A percentile compares a stretch with the other conserved stretches of the same genome.
These are phyloP conservation scores for Octomys mimax DNA, from an alignment of 2,797 vertebrate genomes.

Conservation along the genomic window DNA sequence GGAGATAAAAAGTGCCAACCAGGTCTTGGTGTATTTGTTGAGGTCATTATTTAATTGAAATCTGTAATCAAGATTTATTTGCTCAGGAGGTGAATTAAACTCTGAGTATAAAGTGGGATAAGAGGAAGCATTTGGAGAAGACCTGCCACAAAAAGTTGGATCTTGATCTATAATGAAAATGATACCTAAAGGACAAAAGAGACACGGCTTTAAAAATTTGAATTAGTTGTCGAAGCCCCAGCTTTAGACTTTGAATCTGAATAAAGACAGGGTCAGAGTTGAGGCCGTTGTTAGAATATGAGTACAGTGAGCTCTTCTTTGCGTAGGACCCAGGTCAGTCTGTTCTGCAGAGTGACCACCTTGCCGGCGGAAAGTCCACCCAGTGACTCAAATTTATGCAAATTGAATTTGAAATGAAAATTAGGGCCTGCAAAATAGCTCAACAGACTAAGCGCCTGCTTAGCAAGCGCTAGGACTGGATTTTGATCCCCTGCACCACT, in stretches of 20 bases:
- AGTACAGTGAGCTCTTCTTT: neutral
- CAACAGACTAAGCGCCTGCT: no score
- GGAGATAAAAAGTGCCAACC: neutral
- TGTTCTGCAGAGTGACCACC: neutral
- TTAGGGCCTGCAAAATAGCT: no score
- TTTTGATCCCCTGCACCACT: no score
- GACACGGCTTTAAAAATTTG: neutral
- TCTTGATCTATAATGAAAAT: neutral
- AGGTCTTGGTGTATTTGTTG: neutral
- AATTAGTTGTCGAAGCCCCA: neutral
- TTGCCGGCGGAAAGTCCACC: neutral
- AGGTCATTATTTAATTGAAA: constrained; percentile 46
- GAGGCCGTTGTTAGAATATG: neutral
- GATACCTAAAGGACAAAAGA: neutral
- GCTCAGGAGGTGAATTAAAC: neutral
- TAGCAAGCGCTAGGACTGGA: no score
- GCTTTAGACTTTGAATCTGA: neutral
- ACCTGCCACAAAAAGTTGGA: neutral
- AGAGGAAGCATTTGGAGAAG: neutral
- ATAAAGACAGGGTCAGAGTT: neutral
- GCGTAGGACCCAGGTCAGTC: accelerated
- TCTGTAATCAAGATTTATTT: neutral
- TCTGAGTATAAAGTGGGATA: neutral
- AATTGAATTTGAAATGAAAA: constrained; percentile 43
- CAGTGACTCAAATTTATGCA: neutral